phyloP scores from a whole-genome alignment of 2,888 invertebrate genomes.

The Bugula neritina region DNA sequence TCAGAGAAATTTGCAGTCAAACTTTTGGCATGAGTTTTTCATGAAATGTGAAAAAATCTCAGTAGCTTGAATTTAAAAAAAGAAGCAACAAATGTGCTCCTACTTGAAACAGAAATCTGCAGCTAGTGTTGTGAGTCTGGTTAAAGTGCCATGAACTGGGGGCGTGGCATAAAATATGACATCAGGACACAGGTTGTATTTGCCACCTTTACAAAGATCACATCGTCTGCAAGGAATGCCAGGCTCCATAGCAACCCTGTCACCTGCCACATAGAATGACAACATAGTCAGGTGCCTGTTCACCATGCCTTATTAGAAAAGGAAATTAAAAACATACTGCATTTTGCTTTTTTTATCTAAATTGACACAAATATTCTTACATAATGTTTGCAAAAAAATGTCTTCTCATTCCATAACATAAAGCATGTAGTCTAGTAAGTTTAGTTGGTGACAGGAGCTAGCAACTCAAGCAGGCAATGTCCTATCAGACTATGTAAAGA shows the following conservation, averaged over 20 bases:
- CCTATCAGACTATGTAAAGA: no score
- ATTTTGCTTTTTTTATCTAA: no score
- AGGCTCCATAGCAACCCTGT: slow-evolving; percentile 73
- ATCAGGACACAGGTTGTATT: slow-evolving; percentile 85
- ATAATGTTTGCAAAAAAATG: no score
- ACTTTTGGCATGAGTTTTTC: no score
- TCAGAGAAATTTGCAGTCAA: no score
- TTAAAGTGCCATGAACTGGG: slow-evolving; percentile 81
- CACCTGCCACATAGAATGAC: neutral
- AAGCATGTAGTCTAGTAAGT: neutral
- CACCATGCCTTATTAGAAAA: neutral
- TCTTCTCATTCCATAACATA: no score
- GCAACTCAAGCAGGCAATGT: no score
- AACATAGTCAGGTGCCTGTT: no score
- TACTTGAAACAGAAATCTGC: slow-evolving; percentile 59
- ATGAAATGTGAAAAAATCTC: no score
- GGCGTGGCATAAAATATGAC: slow-evolving; percentile 84
- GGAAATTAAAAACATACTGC: no score
- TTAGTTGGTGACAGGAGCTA: neutral
- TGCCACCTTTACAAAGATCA: slow-evolving; percentile 75
- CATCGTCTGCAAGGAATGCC: slow-evolving; percentile 74
- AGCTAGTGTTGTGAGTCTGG: slow-evolving; percentile 79
- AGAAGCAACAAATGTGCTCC: no score
- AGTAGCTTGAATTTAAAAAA: no score
- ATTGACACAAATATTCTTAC: neutral